phyloP scores from a whole-genome alignment of 1,140 invertebrate genomes.

The Panulirus ornatus region DNA sequence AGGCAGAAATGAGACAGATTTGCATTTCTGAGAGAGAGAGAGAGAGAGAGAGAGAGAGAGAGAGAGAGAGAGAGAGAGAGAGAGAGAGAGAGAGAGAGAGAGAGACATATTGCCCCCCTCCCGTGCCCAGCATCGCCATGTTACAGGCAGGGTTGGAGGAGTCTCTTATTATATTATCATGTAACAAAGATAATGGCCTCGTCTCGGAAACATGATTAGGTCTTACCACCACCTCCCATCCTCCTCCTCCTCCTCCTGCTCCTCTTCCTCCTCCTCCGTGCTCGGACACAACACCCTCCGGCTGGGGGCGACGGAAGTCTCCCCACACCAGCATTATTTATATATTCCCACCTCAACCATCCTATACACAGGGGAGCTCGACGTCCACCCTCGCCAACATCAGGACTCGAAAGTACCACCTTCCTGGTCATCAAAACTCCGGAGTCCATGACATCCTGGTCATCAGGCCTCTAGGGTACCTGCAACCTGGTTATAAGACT shows the following conservation, averaged over 20 bases:
- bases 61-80: not conserved
- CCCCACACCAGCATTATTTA: too few relatives aligned
- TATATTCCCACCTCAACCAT: too few relatives aligned
- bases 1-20: not conserved
- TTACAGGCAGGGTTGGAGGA: not conserved
- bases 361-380: too few relatives aligned
- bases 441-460: too few relatives aligned
- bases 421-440: too few relatives aligned
- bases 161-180: conserved; percentile 51
- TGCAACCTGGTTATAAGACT: too few relatives aligned
- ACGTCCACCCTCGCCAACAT: too few relatives aligned
- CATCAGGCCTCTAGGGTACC: too few relatives aligned
- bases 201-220: conserved; percentile 59
- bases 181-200: conserved; percentile 65
- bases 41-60: not conserved
- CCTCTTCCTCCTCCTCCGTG: not conserved
- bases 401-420: too few relatives aligned
- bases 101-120: not conserved
- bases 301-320: too few relatives aligned
- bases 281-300: too few relatives aligned
- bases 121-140: not conserved
- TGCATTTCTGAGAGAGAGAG: not conserved
- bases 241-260: not conserved
- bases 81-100: not conserved
- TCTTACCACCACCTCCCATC: not conserved